A percentile compares a stretch with the other conserved stretches of the same genome.
Evolutionary conservation across 2,797 vertebrate species (phyloP).

Genomic region (Ctenopoma multispine): DNA sequence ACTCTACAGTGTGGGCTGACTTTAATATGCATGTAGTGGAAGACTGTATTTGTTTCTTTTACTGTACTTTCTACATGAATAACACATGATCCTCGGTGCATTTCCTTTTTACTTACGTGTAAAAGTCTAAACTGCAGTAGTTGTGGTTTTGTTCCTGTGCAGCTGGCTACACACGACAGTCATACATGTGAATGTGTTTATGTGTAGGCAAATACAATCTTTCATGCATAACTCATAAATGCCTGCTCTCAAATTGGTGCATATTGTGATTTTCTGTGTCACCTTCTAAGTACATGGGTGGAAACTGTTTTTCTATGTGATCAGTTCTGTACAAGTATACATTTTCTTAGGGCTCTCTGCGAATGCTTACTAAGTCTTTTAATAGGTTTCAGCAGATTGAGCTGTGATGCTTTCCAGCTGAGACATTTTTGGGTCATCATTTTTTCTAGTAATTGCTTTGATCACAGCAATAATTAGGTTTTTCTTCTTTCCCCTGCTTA

Average conservation of each 20-base stretch:
- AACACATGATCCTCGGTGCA: slow-evolving; percentile 6
- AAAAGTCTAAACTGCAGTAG: neutral
- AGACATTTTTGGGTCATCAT: slow-evolving; percentile 79
- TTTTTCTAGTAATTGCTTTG: slow-evolving; percentile 76
- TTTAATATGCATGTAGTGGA: neutral
- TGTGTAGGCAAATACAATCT: neutral
- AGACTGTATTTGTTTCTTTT: neutral
- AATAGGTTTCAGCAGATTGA: slow-evolving; percentile 73
- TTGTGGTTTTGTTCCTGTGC: neutral
- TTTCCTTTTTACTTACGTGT: neutral
- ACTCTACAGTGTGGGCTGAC: neutral
- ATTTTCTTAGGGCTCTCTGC: slow-evolving; percentile 39
- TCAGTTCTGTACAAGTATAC: slow-evolving; percentile 38
- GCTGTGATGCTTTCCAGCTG: slow-evolving; percentile 67
- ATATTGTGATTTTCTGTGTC: slow-evolving; percentile 17
- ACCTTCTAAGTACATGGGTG: slow-evolving; percentile 27
- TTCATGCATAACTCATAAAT: slow-evolving; percentile 30
- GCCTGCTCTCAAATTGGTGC: neutral
- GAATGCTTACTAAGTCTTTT: slow-evolving; percentile 58
- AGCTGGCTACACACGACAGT: neutral
- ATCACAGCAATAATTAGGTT: slow-evolving; percentile 76
- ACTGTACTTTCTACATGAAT: slow-evolving; percentile 13
- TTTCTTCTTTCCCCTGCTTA: slow-evolving; percentile 45
- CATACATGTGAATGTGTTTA: neutral
- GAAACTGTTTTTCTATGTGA: slow-evolving; percentile 7